A percentile compares a stretch with the other conserved stretches of the same genome.
Evolutionary conservation across 1,140 invertebrate genomes (phyloP).

Genomic region (Hyphantria cunea): DNA sequence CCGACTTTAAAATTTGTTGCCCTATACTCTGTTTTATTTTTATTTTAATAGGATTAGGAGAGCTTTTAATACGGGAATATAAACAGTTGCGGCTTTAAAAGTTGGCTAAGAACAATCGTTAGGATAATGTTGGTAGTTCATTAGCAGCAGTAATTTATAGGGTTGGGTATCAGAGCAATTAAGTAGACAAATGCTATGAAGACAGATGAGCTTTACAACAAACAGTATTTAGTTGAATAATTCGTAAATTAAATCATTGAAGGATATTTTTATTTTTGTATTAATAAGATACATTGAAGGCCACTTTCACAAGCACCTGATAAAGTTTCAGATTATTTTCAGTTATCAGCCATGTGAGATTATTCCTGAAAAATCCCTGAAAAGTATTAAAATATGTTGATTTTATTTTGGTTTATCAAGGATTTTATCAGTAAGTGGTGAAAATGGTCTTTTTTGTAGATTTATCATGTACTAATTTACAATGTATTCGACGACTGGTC

Average conservation of each 20-base stretch:
- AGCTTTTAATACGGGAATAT: slow-evolving; percentile 41
- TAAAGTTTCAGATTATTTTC: too few relatives aligned
- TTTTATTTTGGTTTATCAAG: too few relatives aligned
- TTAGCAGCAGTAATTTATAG: slow-evolving; percentile 31
- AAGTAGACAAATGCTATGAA: slow-evolving; percentile 25
- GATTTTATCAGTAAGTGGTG: too few relatives aligned
- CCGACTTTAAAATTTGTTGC: slow-evolving; percentile 53
- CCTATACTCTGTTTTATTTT: slow-evolving; percentile 41
- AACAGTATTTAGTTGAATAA: slow-evolving; percentile 1
- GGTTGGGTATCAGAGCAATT: slow-evolving; percentile 29
- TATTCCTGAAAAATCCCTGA: too few relatives aligned
- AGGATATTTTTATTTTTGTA: too few relatives aligned
- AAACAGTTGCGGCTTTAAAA: slow-evolving; percentile 45
- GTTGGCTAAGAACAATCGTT: slow-evolving; percentile 44
- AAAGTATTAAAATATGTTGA: too few relatives aligned
- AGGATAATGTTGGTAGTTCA: slow-evolving; percentile 44
- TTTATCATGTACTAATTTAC: too few relatives aligned
- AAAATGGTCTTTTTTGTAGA: too few relatives aligned
- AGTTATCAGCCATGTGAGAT: too few relatives aligned
- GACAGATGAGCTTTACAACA: slow-evolving; percentile 11
- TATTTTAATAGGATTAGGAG: slow-evolving; percentile 49
- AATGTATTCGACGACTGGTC: too few relatives aligned
- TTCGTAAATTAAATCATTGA: background rate
- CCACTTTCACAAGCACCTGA: too few relatives aligned
- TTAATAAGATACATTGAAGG: too few relatives aligned